phyloP scores from a whole-genome alignment of 2,797 vertebrate genomes.

The Sarcoramphus papa region DNA sequence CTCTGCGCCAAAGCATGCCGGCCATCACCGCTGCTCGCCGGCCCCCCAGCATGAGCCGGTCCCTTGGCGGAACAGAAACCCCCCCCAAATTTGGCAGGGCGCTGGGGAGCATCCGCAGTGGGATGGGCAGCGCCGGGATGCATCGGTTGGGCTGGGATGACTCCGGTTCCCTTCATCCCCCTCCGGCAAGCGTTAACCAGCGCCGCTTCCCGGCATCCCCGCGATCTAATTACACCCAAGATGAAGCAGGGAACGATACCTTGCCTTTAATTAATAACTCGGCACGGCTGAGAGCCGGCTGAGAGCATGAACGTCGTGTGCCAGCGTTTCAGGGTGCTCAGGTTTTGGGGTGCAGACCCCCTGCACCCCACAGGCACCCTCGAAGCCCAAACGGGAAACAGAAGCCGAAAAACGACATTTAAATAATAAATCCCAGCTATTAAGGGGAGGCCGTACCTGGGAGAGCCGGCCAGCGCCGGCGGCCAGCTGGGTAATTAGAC shows the following conservation, averaged over 20 bases:
- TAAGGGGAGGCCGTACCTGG: conserved; percentile 48
- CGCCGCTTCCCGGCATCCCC: neutral
- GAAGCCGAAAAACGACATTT: neutral
- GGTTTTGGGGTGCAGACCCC: neutral
- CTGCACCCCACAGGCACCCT: neutral
- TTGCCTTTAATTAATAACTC: conserved; percentile 52
- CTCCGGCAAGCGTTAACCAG: neutral
- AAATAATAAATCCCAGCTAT: conserved; percentile 51
- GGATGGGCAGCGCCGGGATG: neutral
- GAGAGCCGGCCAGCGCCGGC: conserved; percentile 23
- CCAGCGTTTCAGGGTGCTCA: rapidly evolving
- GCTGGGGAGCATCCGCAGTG: rapidly evolving
- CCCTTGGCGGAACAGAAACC: rapidly evolving
- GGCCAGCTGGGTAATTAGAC: conserved; percentile 58
- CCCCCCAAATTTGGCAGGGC: neutral
- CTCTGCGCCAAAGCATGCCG: neutral
- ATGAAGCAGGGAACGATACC: conserved; percentile 2
- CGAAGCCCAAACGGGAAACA: rapidly evolving
- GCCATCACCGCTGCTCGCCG: rapidly evolving
- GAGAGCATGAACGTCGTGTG: neutral
- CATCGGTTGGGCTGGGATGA: neutral
- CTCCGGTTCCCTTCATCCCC: neutral
- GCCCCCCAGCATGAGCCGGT: rapidly evolving
- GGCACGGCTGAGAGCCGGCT: neutral
- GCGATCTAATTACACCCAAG: neutral